Conservation (phyloP, 1,140 invertebrate genomes). For the Dendrolimus punctatus region DNA sequence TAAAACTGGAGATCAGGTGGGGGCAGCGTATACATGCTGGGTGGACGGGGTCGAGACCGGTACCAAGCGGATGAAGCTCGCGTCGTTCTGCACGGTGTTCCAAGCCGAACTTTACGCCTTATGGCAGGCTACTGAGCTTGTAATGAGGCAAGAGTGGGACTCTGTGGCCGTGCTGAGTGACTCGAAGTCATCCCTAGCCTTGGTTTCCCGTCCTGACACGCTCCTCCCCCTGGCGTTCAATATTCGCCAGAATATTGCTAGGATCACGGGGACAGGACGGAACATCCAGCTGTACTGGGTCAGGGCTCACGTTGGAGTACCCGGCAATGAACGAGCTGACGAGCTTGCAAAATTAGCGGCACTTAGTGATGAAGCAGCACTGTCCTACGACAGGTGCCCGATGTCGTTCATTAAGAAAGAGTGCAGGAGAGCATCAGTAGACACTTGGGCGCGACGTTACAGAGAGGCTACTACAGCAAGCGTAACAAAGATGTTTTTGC, state of each 20-base stretch:
- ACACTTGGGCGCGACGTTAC: neutral
- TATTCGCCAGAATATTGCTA: neutral
- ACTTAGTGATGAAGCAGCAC: neutral
- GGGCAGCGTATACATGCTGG: neutral
- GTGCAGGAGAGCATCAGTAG: neutral
- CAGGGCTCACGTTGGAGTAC: neutral
- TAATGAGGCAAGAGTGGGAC: neutral
- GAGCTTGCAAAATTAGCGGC: neutral
- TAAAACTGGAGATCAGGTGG: neutral
- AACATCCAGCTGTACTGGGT: slow-evolving; percentile 1
- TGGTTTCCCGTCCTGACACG: neutral
- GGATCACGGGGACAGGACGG: neutral
- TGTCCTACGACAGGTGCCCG: neutral
- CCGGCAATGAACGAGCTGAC: neutral
- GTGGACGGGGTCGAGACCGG: neutral
- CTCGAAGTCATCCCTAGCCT: neutral
- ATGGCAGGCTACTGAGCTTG: neutral
- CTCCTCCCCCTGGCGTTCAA: neutral
- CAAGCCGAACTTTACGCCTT: neutral
- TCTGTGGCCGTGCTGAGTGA: neutral
- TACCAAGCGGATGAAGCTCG: slow-evolving; percentile 1
- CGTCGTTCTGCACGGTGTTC: neutral
- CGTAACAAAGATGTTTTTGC: neutral
- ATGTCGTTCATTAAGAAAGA: neutral
- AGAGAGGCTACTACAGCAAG: neutral